These are phyloP conservation scores for Eilema caniola DNA, from an alignment of 2,888 invertebrate species.

Conservation along the genomic window DNA sequence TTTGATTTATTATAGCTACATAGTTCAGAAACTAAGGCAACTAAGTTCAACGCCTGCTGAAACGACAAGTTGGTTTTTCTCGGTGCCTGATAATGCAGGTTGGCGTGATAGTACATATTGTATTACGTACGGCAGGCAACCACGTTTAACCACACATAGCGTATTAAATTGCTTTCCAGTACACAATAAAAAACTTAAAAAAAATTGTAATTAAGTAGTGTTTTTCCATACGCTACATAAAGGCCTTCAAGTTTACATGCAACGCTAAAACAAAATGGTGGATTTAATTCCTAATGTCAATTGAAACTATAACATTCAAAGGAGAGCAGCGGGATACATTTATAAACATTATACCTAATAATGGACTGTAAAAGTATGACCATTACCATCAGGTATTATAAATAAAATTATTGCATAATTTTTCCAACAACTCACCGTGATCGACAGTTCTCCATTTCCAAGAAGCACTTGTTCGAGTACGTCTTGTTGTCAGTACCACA, in stretches of 20 bases:
- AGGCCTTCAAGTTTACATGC: background rate
- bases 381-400: no score
- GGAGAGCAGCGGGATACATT: background rate
- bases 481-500: constrained; percentile 97
- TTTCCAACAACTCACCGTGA: constrained; percentile 87
- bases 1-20: background rate
- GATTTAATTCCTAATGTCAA: no score
- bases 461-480: constrained; percentile 97
- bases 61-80: background rate
- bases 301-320: background rate
- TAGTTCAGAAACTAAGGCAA: no score
- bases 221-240: no score
- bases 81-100: background rate
- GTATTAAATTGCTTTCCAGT: no score
- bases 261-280: background rate
- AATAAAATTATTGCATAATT: no score
- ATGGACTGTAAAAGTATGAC: no score
- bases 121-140: no score
- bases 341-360: background rate
- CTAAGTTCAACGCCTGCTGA: background rate
- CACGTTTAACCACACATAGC: no score
- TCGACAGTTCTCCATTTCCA: constrained; percentile 96
- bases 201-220: no score
- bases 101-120: no score
- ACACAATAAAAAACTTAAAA: no score